phyloP scores from a whole-genome alignment of 2,888 invertebrate species.

The Acronicta psi region DNA sequence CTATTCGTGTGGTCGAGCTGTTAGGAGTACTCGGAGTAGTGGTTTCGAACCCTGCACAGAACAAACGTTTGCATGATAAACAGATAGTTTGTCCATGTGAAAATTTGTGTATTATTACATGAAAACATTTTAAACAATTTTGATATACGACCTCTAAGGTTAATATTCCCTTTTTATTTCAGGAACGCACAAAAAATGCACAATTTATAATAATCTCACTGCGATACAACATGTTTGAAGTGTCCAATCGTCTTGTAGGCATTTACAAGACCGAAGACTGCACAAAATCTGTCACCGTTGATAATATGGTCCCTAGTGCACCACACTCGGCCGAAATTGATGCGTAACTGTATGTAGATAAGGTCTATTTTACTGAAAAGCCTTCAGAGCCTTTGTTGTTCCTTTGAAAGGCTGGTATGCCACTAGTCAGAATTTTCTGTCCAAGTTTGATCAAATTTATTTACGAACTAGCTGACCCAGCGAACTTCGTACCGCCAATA shows the following conservation, averaged over 20 bases:
- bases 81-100: too few species aligned
- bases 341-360: conserved; percentile 20
- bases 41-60: too few species aligned
- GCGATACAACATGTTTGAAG: conserved; percentile 99
- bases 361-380: conserved; percentile 1
- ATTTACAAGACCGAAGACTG: conserved; percentile 98
- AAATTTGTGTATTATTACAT: too few species aligned
- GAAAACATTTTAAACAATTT: too few species aligned
- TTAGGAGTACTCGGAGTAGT: too few species aligned
- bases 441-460: too few species aligned
- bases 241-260: conserved; percentile 97
- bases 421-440: too few species aligned
- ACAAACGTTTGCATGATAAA: too few species aligned
- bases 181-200: conserved; percentile 98
- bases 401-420: too few species aligned
- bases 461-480: too few species aligned
- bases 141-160: conserved; percentile 3
- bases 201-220: conserved; percentile 99
- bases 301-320: conserved; percentile 75
- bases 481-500: too few species aligned
- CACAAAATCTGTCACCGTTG: conserved; percentile 93
- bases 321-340: conserved; percentile 16
- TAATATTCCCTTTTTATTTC: conserved; percentile 49
- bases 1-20: too few species aligned
- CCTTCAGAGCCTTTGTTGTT: neutral